Conservation (phyloP, 2,888 invertebrate species). For the Cerastis rubricosa region DNA sequence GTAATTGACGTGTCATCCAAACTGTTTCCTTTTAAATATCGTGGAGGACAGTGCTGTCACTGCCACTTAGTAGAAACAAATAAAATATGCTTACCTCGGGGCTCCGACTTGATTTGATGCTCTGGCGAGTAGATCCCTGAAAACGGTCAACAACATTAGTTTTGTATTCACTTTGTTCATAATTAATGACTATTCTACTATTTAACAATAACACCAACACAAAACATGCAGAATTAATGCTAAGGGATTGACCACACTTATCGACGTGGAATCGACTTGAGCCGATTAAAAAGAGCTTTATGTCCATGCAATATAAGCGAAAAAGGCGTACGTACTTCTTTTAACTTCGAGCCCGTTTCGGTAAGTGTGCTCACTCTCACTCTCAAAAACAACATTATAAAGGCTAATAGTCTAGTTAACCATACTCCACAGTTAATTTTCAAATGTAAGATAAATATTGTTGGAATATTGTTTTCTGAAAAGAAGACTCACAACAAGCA, state of each 20-base stretch:
- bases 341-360: background rate
- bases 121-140: slow-evolving; percentile 72
- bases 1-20: background rate
- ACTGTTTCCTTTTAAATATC: background rate
- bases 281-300: background rate
- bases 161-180: background rate
- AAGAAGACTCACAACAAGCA: background rate
- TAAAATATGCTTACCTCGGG: slow-evolving; percentile 76
- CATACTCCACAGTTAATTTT: background rate
- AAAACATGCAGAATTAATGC: slow-evolving; percentile 43
- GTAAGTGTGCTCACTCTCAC: background rate
- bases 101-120: slow-evolving; percentile 81
- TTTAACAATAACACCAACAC: slow-evolving; percentile 38
- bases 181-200: slow-evolving; percentile 7
- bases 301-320: background rate
- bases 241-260: background rate
- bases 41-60: background rate
- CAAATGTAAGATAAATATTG: background rate
- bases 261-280: background rate
- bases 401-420: background rate
- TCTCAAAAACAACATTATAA: background rate
- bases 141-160: slow-evolving; percentile 44
- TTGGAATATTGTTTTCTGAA: background rate
- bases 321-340: background rate
- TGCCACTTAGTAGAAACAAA: background rate